Evolutionary conservation across 1,140 invertebrate species (phyloP).

Genomic region (Daktulosphaira vitifoliae): DNA sequence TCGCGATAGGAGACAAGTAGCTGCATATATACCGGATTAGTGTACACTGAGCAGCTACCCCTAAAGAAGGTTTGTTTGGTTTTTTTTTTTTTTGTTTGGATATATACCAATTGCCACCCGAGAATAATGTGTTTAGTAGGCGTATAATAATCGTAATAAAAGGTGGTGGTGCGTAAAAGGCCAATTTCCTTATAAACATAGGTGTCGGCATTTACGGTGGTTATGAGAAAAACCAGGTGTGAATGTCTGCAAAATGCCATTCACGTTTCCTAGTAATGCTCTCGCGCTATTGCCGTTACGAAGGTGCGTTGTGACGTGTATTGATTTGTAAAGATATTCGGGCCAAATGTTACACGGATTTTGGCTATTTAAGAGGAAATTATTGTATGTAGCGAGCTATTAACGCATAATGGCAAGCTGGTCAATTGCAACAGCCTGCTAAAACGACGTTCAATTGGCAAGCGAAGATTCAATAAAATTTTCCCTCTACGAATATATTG

Average conservation of each 20-base stretch:
- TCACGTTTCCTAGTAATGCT: not conserved
- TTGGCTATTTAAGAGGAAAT: no score
- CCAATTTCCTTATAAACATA: constrained; percentile 2
- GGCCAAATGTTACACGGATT: not conserved
- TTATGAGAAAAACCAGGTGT: constrained; percentile 23
- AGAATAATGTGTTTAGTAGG: constrained; percentile 9
- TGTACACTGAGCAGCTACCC: not conserved
- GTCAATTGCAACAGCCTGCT: no score
- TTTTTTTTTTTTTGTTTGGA: constrained; percentile 18
- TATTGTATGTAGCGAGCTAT: not conserved
- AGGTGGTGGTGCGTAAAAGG: constrained; percentile 27
- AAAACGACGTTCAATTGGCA: no score
- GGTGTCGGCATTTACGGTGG: no score
- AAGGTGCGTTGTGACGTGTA: not conserved
- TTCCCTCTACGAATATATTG: no score
- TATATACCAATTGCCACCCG: constrained; percentile 14
- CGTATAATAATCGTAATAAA: constrained; percentile 9
- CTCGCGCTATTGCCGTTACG: not conserved
- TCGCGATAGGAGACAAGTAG: not conserved
- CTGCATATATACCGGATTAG: not conserved
- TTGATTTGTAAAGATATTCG: constrained; percentile 17
- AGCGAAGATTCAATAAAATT: no score
- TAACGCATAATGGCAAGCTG: not conserved
- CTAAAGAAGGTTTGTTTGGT: constrained; percentile 17
- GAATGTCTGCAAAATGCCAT: not conserved